A percentile compares a stretch with the other conserved stretches of the same genome.
Conservation (phyloP, 2,888 invertebrate genomes). For the Leptura quadrifasciata region DNA sequence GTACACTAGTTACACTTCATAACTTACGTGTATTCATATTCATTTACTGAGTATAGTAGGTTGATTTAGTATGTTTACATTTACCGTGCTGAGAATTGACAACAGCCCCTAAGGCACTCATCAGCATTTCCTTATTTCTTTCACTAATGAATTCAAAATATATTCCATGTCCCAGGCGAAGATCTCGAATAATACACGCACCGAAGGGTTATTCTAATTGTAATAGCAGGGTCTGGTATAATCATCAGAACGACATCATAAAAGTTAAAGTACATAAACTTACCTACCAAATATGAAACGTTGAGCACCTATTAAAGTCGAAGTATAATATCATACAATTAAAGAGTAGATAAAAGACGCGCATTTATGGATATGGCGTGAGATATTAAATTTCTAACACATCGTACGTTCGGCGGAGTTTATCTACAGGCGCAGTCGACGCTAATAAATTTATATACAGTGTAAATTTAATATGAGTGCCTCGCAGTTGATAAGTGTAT, state of each 20-base stretch:
- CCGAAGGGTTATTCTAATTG: constrained; percentile 5
- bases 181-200: not conserved
- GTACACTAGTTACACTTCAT: no score
- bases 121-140: not conserved
- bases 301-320: constrained; percentile 28
- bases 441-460: constrained; percentile 19
- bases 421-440: constrained; percentile 13
- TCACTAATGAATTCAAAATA: constrained; percentile 21
- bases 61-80: not conserved
- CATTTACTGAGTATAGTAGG: no score
- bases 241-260: constrained; percentile 18
- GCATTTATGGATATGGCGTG: constrained; percentile 32
- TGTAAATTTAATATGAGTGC: constrained; percentile 5
- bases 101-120: not conserved
- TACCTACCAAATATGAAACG: constrained; percentile 32
- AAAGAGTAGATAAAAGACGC: constrained; percentile 37
- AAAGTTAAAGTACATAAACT: constrained; percentile 28
- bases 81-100: not conserved
- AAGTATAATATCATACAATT: constrained; percentile 30
- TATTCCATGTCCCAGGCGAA: no score
- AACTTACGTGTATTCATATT: no score
- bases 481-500: not conserved
- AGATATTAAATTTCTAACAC: constrained; percentile 33
- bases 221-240: constrained; percentile 8
- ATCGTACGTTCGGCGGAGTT: constrained; percentile 4